Base-by-base conservation (phyloP, 1,140 invertebrate species). In the Plutomurus gul region DNA sequence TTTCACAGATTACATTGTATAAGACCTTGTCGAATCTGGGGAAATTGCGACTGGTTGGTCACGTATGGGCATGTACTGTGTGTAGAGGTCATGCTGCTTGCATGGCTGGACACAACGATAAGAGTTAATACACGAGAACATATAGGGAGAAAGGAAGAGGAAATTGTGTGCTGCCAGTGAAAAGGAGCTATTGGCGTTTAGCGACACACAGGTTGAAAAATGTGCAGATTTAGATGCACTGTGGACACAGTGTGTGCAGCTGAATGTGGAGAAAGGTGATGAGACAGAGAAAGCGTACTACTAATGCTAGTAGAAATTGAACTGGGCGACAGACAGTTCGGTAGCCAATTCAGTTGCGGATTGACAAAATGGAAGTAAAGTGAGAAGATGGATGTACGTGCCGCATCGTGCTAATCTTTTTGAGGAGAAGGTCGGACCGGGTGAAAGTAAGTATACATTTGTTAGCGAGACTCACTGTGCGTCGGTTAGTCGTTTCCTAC, bases 361-460 rank as follows among this genome's bases (percentile, higher is more conserved):
- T 25, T 56, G 51, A 56, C 51, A 27, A 56, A 20, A 13, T 43
- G 39, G n/a, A 43, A 43, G 39, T 43, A 7, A 43, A 43, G 39
- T 43, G 39, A 43, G n/a, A 13, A 13, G 39, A 43, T 10, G 39
- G 39, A 43, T 10, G n/a, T 10, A 43, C 7, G 10, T n/a, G 39
- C 2, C n/a, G 7, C 2, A 3, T 43, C n/a, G 2, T 43, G 11
- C 39, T 43, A 3, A 10, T 8, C 2, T 43, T 43, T 43, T 43
- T 22, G 25, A 22, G 22, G 3, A 13, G 10, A 27, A 5, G 46
- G n/a, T 18, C 18, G 18, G 11, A 13, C 13, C 51, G 51, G 56
- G 56, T 65, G 56, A 65, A 65, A 65, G 51, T 27, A 56, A 56
- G 51, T 25, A n/a, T n/a, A n/a, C n/a, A 56, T 27, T 25, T 56